Evolutionary conservation across 2,797 vertebrate species (phyloP), one percentile per base, ranked within the genome.

Genomic region (Myripristis jacobus): DNA sequence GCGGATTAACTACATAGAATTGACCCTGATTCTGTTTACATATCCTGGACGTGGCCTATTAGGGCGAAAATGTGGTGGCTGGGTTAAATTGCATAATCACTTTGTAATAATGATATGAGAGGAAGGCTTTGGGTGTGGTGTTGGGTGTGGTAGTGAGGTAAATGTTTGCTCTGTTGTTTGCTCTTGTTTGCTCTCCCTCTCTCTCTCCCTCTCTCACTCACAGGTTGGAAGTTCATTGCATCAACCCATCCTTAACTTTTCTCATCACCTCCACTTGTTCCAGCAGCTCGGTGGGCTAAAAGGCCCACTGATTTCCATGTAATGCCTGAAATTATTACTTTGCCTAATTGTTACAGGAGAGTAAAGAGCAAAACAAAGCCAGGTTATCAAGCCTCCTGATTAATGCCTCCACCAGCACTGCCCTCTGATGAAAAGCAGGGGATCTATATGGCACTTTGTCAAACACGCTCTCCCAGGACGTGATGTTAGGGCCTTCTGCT

Each of bases 401-500:
- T 95, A 97, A 95, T 95, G 96, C 94, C 92, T 95, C 85, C 63
- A 93, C 88, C 94, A 94, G 95, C 94, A 93, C 80, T 88, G 94
- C 86, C 92, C 82, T 90, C 86, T 92, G 92, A 92, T 93, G 93
- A 93, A 90, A 90, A 81, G 83, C 81, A 80, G 87, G 91, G 88
- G 89, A 97, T 97, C 96, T 94, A 98, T 97, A 95, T 90, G 87
- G 95, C 92, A 95, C 90, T 97, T 97, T 96, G 96, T 97, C 95
- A 98, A 91, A 91, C 92, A 92, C 69, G 86, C 81, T 94, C 96
- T 96, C 96, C 43, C 83, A 95, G 95, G 96, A 94, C 93, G 10
- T 69, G 80, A 90, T 46, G 90, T 92, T 94, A 80, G 84, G 81
- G 80, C 87, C 89, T 89, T 91, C 84, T 90, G 92, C 86, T 92